Base-by-base conservation (phyloP, 2,888 invertebrate genomes). In the Phengaris arion region DNA sequence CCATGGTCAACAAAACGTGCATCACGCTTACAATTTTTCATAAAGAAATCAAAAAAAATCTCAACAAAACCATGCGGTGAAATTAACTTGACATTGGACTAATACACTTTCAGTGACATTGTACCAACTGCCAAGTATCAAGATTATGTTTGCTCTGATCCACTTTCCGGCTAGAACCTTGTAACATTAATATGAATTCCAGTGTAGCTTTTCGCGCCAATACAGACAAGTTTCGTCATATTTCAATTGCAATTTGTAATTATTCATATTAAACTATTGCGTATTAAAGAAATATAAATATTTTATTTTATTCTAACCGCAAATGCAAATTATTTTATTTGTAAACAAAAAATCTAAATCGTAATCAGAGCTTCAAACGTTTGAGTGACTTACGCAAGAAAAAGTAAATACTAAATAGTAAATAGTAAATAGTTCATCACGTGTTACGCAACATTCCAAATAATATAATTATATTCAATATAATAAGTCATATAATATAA, bases 111-210 rank as follows among this genome's bases (percentile, higher is more conserved):
- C 85, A 84, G 85, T 86, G 89, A 88, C 90, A 90, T 89, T 90
- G 89, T 86, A 70, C 52, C 9, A 15, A 51, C 22, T 22, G 77
- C 75, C 76, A 77, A 77, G 78, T 80, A 57, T 64, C 74, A 55
- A 70, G 75, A 75, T 82, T 78, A 79, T 82, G 86, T 87, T 86
- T 89, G 89, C 86, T 86, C 88, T 88, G 86, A 89, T 90, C 89
- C 84, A 83, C 85, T 82, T 84, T 82, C 83, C 82, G 81, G 76
- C 83, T 82, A 83, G 83, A 85, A 84, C 85, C 84, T 84, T 83
- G 81, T 75, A 69, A 69, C 55, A 69, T 69, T 69, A 75, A 75
- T 70, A 48, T 55, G 46, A 69, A 69, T 46, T 69, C 46, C 74
- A 35, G 59, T 74, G 51, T 35, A 45, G 64, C 12, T 64, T 64